A percentile compares a stretch with the other conserved stretches of the same genome.
phyloP scores from a whole-genome alignment of 2,888 invertebrate genomes.

The Agonopterix arenella region DNA sequence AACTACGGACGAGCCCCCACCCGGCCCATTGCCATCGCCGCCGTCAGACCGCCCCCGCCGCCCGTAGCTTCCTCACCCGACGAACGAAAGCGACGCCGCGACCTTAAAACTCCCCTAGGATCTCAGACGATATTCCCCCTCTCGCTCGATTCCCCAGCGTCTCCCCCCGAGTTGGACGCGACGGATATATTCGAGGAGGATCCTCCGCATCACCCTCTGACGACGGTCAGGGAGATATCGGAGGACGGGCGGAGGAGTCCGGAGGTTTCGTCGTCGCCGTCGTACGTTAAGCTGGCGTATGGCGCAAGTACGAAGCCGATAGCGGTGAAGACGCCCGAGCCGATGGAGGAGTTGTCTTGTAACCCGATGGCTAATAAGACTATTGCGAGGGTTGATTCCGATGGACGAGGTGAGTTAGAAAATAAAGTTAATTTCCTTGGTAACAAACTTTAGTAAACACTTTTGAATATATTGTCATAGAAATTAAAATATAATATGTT shows the following conservation, averaged over 20 bases:
- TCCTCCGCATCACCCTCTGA: conserved; percentile 33
- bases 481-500: too few species aligned
- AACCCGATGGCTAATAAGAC: conserved; percentile 68
- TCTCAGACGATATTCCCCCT: conserved; percentile 82
- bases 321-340: conserved; percentile 19
- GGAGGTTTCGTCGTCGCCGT: conserved; percentile 43
- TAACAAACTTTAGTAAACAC: too few species aligned
- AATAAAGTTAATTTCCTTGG: too few species aligned
- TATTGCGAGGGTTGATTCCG: conserved; percentile 29
- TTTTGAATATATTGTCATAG: too few species aligned
- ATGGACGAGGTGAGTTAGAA: conserved; percentile 24
- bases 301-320: conserved; percentile 17
- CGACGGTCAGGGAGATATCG: conserved; percentile 53
- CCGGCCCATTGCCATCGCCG: conserved; percentile 5
- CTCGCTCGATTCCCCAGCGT: conserved; percentile 81
- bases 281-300: conserved; percentile 70
- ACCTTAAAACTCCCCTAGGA: conserved; percentile 78
- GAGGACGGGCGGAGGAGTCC: conserved; percentile 34
- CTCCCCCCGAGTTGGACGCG: conserved; percentile 70
- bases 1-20: conserved; percentile 41
- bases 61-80: conserved; percentile 7
- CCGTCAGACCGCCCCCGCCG: conserved; percentile 3
- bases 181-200: conserved; percentile 41
- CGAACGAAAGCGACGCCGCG: conserved; percentile 49
- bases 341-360: conserved; percentile 29